Base-by-base conservation (phyloP, 1,140 invertebrate genomes). In the Pollicipes pollicipes region DNA sequence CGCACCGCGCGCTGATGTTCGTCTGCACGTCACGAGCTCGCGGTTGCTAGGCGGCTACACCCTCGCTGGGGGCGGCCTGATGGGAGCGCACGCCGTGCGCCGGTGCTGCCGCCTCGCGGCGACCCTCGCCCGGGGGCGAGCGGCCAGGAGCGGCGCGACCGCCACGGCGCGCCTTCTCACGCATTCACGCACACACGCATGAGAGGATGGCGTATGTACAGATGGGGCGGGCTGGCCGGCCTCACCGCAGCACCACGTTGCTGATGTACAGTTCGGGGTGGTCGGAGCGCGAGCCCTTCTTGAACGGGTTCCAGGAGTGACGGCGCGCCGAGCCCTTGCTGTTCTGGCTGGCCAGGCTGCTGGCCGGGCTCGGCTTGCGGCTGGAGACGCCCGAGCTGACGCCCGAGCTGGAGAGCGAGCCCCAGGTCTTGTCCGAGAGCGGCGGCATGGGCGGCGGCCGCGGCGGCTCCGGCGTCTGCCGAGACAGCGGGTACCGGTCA, bases 251-350 rank as follows among this genome's bases (percentile, higher is more conserved):
- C 73, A 86, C 85, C 69, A 86, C 83, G 75, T 85, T 86, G 70
- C 84, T 73, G 67, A 73, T 73, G 45, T 74, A 70, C 30, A 75
- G 64, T 69, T 82, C 84, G 68, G 83, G 82, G 66, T 83, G 79
- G 35, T 83, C 83, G 28, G 76, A 77, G 27, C 73, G 75, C 4
- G 78, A 78, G 24, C 83, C 82, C 70, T 83, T 81, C 76, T 85
- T 84, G 76, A 88, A 88, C 0, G 84, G 85, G 78, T 87, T 88
- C 86, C 86, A 87, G 2, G 85, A 84, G 45, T 85, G 79, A 72
- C 75, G 69, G 17, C 83, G 80, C 72, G 82, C 83, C 3, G 81
- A 79, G 64, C 75, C 74, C 66, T 76, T 76, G 32, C 73, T 68
- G 30, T 76, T 75, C 72, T 84, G 83, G 32, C 83, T 84, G n/a